These are phyloP conservation scores for Polia nebulosa DNA, from an alignment of 2,888 invertebrate genomes.

Conservation along the genomic window DNA sequence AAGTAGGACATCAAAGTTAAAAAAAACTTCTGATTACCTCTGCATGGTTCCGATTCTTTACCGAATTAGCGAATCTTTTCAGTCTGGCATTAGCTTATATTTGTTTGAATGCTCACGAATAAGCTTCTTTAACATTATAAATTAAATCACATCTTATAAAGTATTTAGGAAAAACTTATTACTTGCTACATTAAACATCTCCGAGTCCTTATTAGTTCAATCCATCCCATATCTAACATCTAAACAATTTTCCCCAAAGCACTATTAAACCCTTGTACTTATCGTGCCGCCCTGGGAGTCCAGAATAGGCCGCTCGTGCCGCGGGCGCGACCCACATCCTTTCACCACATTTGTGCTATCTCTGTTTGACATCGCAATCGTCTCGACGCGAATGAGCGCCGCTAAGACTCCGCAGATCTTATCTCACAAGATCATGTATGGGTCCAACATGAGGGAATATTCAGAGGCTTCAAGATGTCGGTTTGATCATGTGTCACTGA, in stretches of 20 bases:
- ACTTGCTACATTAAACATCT: neutral
- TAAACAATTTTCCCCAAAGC: constrained; percentile 8
- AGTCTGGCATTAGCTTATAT: too few species aligned
- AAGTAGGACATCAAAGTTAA: too few species aligned
- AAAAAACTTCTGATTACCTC: too few species aligned
- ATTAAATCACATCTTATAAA: too few species aligned
- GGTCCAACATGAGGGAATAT: constrained; percentile 54
- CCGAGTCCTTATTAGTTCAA: neutral
- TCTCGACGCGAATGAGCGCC: constrained; percentile 67
- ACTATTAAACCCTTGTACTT: constrained; percentile 2
- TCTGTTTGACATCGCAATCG: constrained; percentile 89
- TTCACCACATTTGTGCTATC: constrained; percentile 87
- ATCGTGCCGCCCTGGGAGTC: constrained; percentile 39
- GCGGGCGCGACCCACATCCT: constrained; percentile 88
- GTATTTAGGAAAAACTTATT: neutral
- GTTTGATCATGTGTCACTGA: constrained; percentile 5
- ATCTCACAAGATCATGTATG: constrained; percentile 45
- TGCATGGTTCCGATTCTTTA: too few species aligned
- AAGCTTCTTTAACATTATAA: too few species aligned
- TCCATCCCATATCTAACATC: constrained; percentile 7
- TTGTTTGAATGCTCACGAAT: too few species aligned
- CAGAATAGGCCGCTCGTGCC: constrained; percentile 72
- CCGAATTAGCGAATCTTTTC: too few species aligned
- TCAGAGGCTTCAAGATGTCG: constrained; percentile 24
- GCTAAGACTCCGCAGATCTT: constrained; percentile 50